phyloP scores from a whole-genome alignment of 2,113 vertebrate species.

The Malurus alboscapulatus region DNA sequence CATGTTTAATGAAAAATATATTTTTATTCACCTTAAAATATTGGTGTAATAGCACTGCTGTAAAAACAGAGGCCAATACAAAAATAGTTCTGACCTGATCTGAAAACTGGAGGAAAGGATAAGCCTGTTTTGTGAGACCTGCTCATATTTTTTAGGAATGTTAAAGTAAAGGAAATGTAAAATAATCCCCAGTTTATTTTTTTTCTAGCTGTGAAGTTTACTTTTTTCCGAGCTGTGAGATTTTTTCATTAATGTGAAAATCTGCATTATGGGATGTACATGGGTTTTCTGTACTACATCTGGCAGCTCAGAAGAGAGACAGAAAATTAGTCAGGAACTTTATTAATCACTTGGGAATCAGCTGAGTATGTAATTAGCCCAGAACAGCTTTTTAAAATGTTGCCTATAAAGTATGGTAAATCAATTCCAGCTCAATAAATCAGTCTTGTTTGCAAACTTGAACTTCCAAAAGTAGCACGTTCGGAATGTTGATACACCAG shows the following conservation, averaged over 20 bases:
- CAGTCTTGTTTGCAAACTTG: slow-evolving; percentile 12
- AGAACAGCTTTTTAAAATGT: slow-evolving; percentile 35
- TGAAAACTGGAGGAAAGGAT: neutral
- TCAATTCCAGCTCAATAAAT: slow-evolving; percentile 12
- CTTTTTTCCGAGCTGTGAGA: neutral
- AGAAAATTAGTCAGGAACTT: slow-evolving; percentile 47
- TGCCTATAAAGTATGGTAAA: neutral
- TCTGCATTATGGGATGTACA: neutral
- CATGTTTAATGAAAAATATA: neutral
- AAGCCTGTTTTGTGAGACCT: neutral
- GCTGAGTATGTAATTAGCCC: slow-evolving; percentile 37
- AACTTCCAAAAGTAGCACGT: neutral
- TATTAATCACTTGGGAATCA: slow-evolving; percentile 54
- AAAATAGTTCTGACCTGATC: neutral
- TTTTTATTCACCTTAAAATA: neutral
- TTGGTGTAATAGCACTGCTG: neutral
- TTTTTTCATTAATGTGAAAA: slow-evolving; percentile 1
- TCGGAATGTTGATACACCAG: neutral
- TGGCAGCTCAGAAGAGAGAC: slow-evolving; percentile 34
- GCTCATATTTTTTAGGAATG: neutral
- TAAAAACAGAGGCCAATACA: neutral
- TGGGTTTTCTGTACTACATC: slow-evolving; percentile 33
- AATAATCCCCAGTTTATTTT: neutral
- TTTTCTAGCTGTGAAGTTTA: neutral
- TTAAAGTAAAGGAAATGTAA: neutral